These are phyloP conservation scores for Gallirallus australis DNA, from an alignment of 2,797 vertebrate genomes.

Conservation along the genomic window DNA sequence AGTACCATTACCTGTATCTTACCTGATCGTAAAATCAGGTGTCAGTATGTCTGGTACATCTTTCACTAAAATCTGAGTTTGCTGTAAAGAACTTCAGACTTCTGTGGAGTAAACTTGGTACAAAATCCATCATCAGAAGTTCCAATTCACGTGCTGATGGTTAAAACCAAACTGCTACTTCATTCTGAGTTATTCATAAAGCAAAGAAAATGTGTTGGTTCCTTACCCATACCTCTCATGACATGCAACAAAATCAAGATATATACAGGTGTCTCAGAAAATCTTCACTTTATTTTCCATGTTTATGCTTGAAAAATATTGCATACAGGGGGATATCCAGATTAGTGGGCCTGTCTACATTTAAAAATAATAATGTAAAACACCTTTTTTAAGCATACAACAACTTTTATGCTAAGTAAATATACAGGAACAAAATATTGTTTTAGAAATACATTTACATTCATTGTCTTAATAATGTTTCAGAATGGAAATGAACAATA, in stretches of 20 bases:
- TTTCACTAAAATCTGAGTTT: neutral
- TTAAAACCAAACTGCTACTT: neutral
- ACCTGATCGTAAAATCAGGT: neutral
- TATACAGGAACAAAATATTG: neutral
- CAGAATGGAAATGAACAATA: slow-evolving; percentile 11
- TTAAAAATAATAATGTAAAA: slow-evolving; percentile 21
- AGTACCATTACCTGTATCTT: neutral
- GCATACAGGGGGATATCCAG: neutral
- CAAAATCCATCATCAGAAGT: neutral
- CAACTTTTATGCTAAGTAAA: neutral
- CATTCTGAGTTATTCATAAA: neutral
- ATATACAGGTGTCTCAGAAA: slow-evolving; percentile 34
- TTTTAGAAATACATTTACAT: neutral
- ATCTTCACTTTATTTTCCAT: slow-evolving; percentile 56
- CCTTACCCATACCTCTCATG: neutral
- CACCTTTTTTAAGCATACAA: neutral
- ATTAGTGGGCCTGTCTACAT: slow-evolving; percentile 22
- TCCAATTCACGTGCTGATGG: neutral
- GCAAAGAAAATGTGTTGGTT: neutral
- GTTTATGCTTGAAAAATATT: slow-evolving; percentile 37
- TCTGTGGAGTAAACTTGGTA: neutral
- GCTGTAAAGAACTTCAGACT: neutral
- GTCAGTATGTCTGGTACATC: neutral
- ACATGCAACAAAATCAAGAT: neutral
- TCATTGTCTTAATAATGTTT: neutral